Conservation (phyloP, 2,113 vertebrate species). For the Gnathochromis pfefferi region DNA sequence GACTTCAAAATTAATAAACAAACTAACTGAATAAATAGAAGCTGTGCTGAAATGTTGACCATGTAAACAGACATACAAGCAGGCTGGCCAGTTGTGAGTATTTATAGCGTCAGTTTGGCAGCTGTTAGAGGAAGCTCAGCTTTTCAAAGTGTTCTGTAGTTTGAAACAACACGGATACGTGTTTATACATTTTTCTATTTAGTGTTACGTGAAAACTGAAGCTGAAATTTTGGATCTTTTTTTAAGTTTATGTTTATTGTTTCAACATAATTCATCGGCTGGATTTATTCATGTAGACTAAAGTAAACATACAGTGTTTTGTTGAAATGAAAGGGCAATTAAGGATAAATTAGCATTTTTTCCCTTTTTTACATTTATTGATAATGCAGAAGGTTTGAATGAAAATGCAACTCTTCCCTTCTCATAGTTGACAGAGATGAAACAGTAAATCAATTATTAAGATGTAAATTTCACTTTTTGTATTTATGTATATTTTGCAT, state of each 20-base stretch:
- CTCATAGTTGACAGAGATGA: neutral
- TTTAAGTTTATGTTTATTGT: slow-evolving; percentile 7
- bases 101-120: slow-evolving; percentile 62
- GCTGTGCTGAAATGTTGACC: slow-evolving; percentile 46
- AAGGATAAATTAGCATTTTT: neutral
- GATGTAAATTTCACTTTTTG: neutral
- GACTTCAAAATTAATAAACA: slow-evolving; percentile 18
- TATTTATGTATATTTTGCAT: neutral
- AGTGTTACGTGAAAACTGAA: neutral
- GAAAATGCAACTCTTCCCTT: neutral
- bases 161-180: slow-evolving; percentile 16
- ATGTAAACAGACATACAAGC: slow-evolving; percentile 55
- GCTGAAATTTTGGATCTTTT: neutral
- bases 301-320: neutral
- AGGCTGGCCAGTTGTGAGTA: slow-evolving; percentile 47
- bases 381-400: neutral
- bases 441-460: neutral
- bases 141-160: slow-evolving; percentile 59
- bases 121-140: slow-evolving; percentile 40
- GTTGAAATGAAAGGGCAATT: neutral
- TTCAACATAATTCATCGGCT: neutral
- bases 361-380: neutral
- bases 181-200: slow-evolving; percentile 3
- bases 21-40: slow-evolving; percentile 12
- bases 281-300: neutral